These are phyloP conservation scores for Oceanites oceanicus DNA, from an alignment of 2,113 vertebrate genomes.

Conservation along the genomic window DNA sequence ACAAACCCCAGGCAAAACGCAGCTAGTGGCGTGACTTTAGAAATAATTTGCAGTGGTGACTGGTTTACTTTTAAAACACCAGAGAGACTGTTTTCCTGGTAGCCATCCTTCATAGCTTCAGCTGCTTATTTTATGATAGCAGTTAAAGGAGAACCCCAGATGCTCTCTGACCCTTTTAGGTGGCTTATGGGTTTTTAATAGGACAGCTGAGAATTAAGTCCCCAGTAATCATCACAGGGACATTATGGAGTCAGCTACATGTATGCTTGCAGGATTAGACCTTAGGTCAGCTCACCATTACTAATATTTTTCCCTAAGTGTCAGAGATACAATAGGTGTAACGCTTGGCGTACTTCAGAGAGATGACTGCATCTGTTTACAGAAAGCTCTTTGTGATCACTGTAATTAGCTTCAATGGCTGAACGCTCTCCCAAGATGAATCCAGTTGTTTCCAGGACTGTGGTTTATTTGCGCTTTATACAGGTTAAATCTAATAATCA, in stretches of 20 bases:
- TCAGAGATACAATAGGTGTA: neutral
- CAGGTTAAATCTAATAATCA: neutral
- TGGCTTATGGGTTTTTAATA: slow-evolving; percentile 59
- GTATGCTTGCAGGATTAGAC: neutral
- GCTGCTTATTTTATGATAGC: slow-evolving; percentile 27
- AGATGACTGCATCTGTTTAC: neutral
- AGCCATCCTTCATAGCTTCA: neutral
- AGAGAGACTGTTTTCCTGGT: neutral
- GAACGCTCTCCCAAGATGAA: neutral
- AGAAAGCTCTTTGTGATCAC: neutral
- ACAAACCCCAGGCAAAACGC: neutral
- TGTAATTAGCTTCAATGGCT: neutral
- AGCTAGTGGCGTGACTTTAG: neutral
- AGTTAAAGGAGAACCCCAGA: slow-evolving; percentile 35
- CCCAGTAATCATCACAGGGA: neutral
- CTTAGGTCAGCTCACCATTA: slow-evolving; percentile 9
- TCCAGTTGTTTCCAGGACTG: neutral
- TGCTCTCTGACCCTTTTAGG: slow-evolving; percentile 47
- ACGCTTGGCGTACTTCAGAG: neutral
- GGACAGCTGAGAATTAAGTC: slow-evolving; percentile 53
- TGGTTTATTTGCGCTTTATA: neutral
- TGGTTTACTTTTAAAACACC: neutral
- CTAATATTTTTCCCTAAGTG: neutral
- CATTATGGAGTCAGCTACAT: neutral
- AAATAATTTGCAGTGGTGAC: neutral